phyloP scores from a whole-genome alignment of 2,888 invertebrate genomes.

The Harpalus rubripes region DNA sequence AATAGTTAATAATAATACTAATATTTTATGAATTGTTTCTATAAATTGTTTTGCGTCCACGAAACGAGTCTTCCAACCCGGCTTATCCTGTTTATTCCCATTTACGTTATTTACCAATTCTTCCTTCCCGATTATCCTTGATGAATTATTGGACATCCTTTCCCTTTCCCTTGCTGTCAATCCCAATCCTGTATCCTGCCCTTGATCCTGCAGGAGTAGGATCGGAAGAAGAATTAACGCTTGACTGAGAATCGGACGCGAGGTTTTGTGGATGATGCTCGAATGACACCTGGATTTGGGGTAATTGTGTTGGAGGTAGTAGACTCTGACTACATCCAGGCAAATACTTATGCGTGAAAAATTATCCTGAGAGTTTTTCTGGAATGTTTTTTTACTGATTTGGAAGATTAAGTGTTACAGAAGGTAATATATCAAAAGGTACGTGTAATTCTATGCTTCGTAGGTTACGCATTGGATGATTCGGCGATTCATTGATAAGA shows the following conservation, averaged over 20 bases:
- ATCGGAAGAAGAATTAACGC: neutral
- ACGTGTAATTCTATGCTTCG: neutral
- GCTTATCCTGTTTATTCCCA: no score
- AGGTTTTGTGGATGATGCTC: neutral
- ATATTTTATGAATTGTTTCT: no score
- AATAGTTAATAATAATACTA: no score
- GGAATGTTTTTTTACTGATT: neutral
- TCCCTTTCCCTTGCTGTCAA: neutral
- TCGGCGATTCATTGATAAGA: neutral
- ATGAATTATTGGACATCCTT: slow-evolving; percentile 38
- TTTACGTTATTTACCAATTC: neutral
- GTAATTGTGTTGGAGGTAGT: neutral
- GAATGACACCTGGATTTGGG: neutral
- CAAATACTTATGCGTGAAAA: neutral
- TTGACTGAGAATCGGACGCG: neutral
- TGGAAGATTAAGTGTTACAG: neutral
- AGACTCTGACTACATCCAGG: neutral
- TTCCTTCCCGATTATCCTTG: slow-evolving; percentile 15
- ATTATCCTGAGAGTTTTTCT: neutral
- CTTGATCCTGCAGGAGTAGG: neutral
- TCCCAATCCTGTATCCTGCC: neutral
- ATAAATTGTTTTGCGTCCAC: no score
- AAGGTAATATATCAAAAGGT: neutral
- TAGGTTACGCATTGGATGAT: neutral
- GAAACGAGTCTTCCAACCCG: no score